Base-by-base conservation (phyloP, 2,888 invertebrate species). In the Noctua fimbriata region DNA sequence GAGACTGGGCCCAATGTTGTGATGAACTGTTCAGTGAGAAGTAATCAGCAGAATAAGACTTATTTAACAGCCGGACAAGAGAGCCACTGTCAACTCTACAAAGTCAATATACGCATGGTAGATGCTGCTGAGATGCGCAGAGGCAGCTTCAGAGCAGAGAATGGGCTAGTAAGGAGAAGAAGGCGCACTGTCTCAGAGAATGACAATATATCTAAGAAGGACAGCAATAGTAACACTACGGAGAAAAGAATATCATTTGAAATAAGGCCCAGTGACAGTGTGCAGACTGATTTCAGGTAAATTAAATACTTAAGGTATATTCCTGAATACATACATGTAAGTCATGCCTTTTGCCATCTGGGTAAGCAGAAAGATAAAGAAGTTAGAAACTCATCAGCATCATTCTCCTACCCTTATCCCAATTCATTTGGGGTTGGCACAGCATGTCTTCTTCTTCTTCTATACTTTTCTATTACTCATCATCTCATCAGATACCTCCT, bases 61-160 rank as follows among this genome's bases (percentile, higher is more conserved):
- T 98, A 98, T 94, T 95, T 99, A 73, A 98, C 98, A 2, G 99
- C 99, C 16, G 99, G 99, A 0, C 98, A 99, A 95, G 99, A 99
- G 95, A 98, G 98, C 86, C 98, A 99, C 91, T 99, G 98, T 92
- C 98, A 99, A 93, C 96, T 99, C 90, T 99, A 99, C 92, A 97
- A 97, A 92, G 98, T 98, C 7, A 97, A 97, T 94, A 95, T 97
- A 89, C 96, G 97, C 92, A 97, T 97, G 94, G 94, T 97, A 21
- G 96, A 97, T 83, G 97, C 97, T 2, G 94, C 97, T 1, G 97
- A 97, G 88, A 97, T 97, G 94, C 94, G 98, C 41, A 95, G 97
- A 88, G 97, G 97, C 65, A 97, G 97, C 89, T 97, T 97, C 82
- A 96, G 96, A 67, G 95, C 96, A 44, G 97, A 97, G 84, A 97